Conservation (phyloP, 2,797 vertebrate species). For the Vireo griseus region DNA sequence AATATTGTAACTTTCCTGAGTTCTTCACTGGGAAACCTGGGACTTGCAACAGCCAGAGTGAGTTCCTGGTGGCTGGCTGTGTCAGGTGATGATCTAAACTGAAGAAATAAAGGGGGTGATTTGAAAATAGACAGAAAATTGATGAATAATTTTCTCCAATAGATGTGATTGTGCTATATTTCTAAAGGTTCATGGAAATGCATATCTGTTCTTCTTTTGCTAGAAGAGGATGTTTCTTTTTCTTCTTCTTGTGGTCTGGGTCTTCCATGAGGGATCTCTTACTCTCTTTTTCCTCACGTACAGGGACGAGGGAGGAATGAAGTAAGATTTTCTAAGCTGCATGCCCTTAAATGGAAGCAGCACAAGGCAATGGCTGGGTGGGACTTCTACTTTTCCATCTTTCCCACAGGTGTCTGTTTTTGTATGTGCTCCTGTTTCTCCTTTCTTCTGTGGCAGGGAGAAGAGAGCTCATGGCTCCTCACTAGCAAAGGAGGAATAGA, state of each 20-base stretch:
- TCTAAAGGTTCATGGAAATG: background rate
- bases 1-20: background rate
- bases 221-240: background rate
- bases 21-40: background rate
- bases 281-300: background rate
- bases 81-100: background rate
- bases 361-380: background rate
- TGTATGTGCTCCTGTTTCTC: background rate
- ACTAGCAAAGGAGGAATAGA: background rate
- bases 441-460: background rate
- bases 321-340: background rate
- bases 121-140: background rate
- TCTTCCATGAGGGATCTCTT: background rate
- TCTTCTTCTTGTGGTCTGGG: background rate
- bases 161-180: background rate
- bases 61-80: background rate
- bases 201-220: background rate
- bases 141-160: background rate
- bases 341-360: background rate
- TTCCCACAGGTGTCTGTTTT: background rate
- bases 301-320: fast-evolving
- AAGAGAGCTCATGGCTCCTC: background rate
- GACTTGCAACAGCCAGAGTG: background rate
- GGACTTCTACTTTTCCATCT: background rate
- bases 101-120: background rate